These are phyloP conservation scores for Nibea albiflora DNA, from an alignment of 2,113 vertebrate genomes.

Conservation along the genomic window DNA sequence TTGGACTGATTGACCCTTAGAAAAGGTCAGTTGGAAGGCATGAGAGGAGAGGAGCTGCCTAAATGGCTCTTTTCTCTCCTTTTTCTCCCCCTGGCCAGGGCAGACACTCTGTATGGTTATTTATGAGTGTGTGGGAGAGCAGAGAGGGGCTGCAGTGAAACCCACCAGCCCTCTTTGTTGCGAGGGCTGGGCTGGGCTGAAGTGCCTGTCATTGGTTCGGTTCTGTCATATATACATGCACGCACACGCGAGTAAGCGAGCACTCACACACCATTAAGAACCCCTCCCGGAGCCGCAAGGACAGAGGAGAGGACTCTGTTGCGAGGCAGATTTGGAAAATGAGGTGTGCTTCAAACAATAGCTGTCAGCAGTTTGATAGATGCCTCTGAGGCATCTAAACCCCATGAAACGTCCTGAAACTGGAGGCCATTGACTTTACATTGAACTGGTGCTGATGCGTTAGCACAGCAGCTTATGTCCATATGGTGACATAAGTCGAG, in stretches of 20 bases:
- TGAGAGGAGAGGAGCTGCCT: slow-evolving; percentile 76
- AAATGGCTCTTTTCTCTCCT: slow-evolving; percentile 80
- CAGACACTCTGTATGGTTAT: slow-evolving; percentile 77
- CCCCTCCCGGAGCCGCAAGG: slow-evolving; percentile 71
- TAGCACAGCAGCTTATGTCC: not conserved
- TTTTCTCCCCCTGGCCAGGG: slow-evolving; percentile 66
- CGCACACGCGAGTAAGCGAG: slow-evolving; percentile 25
- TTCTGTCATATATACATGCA: slow-evolving; percentile 72
- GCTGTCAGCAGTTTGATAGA: slow-evolving; percentile 74
- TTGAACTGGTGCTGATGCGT: slow-evolving; percentile 5
- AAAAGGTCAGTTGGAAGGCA: slow-evolving; percentile 80
- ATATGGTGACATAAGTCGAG: slow-evolving; percentile 1
- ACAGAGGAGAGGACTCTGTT: slow-evolving; percentile 76
- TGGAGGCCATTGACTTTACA: slow-evolving; percentile 4
- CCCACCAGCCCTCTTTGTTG: slow-evolving; percentile 76
- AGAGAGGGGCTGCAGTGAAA: slow-evolving; percentile 67
- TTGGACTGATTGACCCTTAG: slow-evolving; percentile 72
- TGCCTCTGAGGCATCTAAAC: slow-evolving; percentile 52
- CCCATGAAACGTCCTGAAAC: slow-evolving; percentile 48
- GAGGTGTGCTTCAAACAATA: slow-evolving; percentile 75
- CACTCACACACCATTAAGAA: slow-evolving; percentile 63
- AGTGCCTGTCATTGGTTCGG: slow-evolving; percentile 71
- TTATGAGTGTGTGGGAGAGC: slow-evolving; percentile 81
- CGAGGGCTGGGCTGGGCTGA: slow-evolving; percentile 60
- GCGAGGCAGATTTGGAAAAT: slow-evolving; percentile 78